Evolutionary conservation across 2,888 invertebrate genomes (phyloP), one percentile per base, ranked within the genome.

Genomic region (Microdon myrmicae): DNA sequence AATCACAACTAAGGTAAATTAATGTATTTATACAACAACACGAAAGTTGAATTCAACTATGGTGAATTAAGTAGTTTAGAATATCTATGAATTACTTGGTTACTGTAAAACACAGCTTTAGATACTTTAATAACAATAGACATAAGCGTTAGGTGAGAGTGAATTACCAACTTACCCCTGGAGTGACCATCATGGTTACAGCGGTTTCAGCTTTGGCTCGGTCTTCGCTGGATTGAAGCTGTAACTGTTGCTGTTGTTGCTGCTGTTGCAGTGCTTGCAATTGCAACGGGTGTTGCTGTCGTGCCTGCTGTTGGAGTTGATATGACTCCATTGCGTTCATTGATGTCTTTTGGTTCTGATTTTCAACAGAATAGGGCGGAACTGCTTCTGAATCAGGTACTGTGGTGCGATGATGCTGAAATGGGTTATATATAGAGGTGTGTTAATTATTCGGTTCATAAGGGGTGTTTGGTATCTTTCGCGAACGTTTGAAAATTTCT

Each of bases 151-250:
- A n/a, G 9, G 5, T 19, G n/a, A 17, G 10, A n/a, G n/a, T 22
- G 22, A 4, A 6, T 13, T 22, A 28, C 44, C 6, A 64, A 77
- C 79, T 75, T 76, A 80, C 80, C 79, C 79, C 79, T 67, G 80
- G 80, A 59, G 80, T 79, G 38, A 77, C 80, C 80, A 80, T 80
- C 80, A 80, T 80, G 71, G 79, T 78, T 22, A 75, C 73, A 43
- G 78, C 78, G 61, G 51, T 51, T 12, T 68, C 54, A 16, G 19
- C 20, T 43, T 47, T 51, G 25, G 51, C 41, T 19, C 39, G 58
- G 4, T 64, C 51, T 5, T 49, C 59, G 16, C 31, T 47, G 6
- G 59, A 22, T 25, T 60, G 45, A 13, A 67, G n/a, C 23, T 59
- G 56, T 26, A 38, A 20, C 25, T 61, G 43, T 9, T 49, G 55